phyloP scores from a whole-genome alignment of 2,113 vertebrate species.

The Nothobranchius furzeri region DNA sequence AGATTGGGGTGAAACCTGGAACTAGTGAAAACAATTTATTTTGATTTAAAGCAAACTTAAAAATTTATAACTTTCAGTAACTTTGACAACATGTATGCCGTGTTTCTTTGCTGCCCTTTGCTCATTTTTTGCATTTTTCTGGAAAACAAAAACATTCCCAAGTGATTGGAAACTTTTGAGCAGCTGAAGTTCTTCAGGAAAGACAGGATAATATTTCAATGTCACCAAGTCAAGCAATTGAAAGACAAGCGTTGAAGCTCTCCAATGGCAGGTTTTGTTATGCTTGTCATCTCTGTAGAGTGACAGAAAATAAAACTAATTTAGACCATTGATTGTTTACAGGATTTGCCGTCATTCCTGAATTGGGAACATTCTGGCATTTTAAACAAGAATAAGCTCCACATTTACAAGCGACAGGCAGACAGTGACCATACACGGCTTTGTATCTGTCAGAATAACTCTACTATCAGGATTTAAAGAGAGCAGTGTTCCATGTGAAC shows the following conservation, averaged over 20 bases:
- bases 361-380: not conserved
- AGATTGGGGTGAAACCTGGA: too few relatives aligned
- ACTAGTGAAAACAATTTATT: too few relatives aligned
- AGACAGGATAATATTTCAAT: too few relatives aligned
- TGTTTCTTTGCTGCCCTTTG: too few relatives aligned
- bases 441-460: slow-evolving; percentile 19
- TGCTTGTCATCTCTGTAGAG: not conserved
- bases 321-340: not conserved
- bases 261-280: too few relatives aligned
- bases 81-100: too few relatives aligned
- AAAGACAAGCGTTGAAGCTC: not conserved
- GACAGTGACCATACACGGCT: not conserved
- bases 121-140: too few relatives aligned
- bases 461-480: slow-evolving; percentile 27
- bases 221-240: not conserved
- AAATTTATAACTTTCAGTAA: too few relatives aligned
- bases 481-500: slow-evolving; percentile 37
- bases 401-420: not conserved
- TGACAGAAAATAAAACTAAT: not conserved
- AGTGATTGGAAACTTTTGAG: too few relatives aligned
- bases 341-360: not conserved
- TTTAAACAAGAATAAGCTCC: not conserved
- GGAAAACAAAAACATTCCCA: too few relatives aligned
- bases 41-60: too few relatives aligned
- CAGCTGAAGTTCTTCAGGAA: too few relatives aligned